Base-by-base conservation (phyloP, 1,140 invertebrate species). In the Macrobrachium nipponense region DNA sequence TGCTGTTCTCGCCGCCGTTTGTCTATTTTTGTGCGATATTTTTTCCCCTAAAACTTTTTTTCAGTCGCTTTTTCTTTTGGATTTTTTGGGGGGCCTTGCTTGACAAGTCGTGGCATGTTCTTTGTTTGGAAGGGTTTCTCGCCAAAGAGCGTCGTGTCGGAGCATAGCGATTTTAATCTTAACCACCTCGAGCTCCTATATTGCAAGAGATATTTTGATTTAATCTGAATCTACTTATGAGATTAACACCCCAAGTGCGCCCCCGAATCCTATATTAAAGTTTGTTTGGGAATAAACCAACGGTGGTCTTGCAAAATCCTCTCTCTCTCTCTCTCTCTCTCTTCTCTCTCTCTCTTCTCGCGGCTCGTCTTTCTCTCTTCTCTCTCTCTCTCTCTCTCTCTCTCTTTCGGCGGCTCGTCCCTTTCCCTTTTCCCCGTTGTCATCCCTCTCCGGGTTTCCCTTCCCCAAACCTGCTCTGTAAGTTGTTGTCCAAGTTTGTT, bases 211-310 rank as follows among this genome's bases (percentile, higher is more conserved):
- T 80, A 80, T 86, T 86, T 86, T 60, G 77, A 86, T 80, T 86
- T 80, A 86, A 80, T 86, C 77, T 80, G 76, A 86, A 80, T 80
- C 68, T 79, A 80, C 83, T 86, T 80, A 86, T 86, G 64, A 80
- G 77, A 80, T 86, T 80, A 80, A 80, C 83, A 80, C 77, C 77
- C 83, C 77, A 80, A 80, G 77, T 80, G 83, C 59, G 83, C 44
- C 76, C 27, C 68, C 44, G 72, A 86, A 80, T 80, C 83, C 77
- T 78, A 86, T 80, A 80, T 86, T 86, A 86, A 86, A 80, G 77
- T 80, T 86, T 86, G 77, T 73, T 80, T 79, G 66, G 77, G 83
- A 80, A 80, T 80, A 86, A 80, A 80, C 83, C 77, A 73, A 68
- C 83, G 77, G 77, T 72, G 64, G 68, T 79, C 77, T 80, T 86